phyloP scores from a whole-genome alignment of 2,888 invertebrate species.

The Plagiodera versicolora region DNA sequence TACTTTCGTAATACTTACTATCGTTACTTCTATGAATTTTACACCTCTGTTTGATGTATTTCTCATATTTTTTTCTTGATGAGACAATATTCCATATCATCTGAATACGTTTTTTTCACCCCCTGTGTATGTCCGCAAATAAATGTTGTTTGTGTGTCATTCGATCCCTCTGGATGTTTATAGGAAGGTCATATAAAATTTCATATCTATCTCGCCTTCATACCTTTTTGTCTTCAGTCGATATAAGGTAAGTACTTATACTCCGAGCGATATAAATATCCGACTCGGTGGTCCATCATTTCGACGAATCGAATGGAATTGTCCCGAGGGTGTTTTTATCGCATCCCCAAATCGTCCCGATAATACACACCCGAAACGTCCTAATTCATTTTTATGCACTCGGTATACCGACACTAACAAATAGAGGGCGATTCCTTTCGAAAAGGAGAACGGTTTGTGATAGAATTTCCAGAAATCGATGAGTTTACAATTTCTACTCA shows the following conservation, averaged over 20 bases:
- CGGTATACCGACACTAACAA: not conserved
- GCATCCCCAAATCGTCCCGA: slow-evolving; percentile 41
- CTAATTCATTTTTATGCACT: slow-evolving; percentile 45
- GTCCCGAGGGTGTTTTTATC: slow-evolving; percentile 38
- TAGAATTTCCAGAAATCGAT: too few species aligned
- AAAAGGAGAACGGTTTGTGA: too few species aligned
- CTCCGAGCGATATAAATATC: not conserved
- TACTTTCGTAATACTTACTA: too few species aligned
- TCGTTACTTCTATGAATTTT: too few species aligned
- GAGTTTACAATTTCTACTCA: too few species aligned
- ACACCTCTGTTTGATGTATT: too few species aligned
- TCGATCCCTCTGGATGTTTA: not conserved
- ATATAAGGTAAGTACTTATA: not conserved
- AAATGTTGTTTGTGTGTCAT: not conserved
- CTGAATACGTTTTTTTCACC: too few species aligned
- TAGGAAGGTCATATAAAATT: not conserved
- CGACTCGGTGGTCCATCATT: not conserved
- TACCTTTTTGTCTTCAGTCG: not conserved
- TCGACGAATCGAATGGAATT: not conserved
- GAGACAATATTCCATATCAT: too few species aligned
- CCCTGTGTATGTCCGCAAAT: not conserved
- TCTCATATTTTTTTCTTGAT: too few species aligned
- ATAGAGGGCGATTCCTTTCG: not conserved
- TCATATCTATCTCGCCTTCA: not conserved
- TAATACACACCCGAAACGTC: slow-evolving; percentile 46